Evolutionary conservation across 35 echinoderm and acorn worm genomes (phyloP).

Genomic region (Ophiothrix spiculata): DNA sequence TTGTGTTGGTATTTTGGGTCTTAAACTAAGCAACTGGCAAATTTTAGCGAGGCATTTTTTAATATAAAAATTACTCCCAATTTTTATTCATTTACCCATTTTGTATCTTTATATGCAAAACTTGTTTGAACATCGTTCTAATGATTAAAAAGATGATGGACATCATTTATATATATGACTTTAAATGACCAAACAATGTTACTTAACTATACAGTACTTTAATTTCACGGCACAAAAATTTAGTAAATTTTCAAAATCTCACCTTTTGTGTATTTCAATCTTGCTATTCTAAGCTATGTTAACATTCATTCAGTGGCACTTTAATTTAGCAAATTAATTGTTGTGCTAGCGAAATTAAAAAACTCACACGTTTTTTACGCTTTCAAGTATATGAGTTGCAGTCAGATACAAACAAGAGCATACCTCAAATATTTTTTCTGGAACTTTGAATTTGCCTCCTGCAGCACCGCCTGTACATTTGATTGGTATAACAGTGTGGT

Average conservation of each 20-base stretch:
- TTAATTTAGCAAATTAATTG: neutral
- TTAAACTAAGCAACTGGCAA: no score
- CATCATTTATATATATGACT: no score
- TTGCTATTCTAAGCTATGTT: neutral
- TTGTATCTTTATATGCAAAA: neutral
- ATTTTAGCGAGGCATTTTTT: no score
- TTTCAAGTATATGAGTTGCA: neutral
- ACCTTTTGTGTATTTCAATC: neutral
- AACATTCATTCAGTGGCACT: neutral
- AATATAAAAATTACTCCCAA: neutral
- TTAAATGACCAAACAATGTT: neutral
- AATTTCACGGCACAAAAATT: no score
- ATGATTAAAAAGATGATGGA: no score
- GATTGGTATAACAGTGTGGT: constrained; percentile 88
- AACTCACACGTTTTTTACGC: neutral
- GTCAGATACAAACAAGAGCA: neutral
- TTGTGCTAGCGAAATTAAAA: neutral
- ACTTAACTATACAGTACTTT: no score
- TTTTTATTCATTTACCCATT: neutral
- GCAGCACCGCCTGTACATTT: constrained; percentile 94
- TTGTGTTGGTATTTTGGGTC: no score
- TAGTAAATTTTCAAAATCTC: no score
- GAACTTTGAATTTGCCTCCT: constrained; percentile 96
- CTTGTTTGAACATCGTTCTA: neutral
- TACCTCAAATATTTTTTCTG: constrained; percentile 97